Conservation (phyloP, 2,113 vertebrate genomes). For the Steatornis caripensis region DNA sequence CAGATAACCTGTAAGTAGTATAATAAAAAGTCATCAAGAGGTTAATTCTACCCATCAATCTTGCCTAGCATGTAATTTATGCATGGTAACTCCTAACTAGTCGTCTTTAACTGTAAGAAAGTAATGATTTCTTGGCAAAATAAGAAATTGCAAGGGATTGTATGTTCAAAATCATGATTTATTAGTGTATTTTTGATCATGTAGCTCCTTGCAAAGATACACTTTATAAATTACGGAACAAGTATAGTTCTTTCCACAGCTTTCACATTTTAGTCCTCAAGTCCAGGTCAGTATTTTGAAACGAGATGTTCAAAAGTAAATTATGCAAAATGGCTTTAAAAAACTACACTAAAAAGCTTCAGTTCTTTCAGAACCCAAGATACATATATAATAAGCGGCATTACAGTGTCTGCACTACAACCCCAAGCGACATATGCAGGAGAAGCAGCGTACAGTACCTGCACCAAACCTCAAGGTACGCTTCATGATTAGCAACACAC, state of each 20-base stretch:
- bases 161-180: conserved; percentile 47
- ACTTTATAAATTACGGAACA: conserved; percentile 23
- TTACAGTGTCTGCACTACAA: conserved; percentile 40
- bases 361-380: conserved; percentile 40
- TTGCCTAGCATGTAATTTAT: background rate
- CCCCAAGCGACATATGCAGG: conserved; percentile 39
- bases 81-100: background rate
- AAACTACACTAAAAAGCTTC: conserved; percentile 25
- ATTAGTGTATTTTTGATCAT: conserved; percentile 39
- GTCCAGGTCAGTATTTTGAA: conserved; percentile 25
- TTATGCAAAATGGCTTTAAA: background rate
- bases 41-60: background rate
- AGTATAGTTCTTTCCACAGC: background rate
- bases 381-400: conserved; percentile 30
- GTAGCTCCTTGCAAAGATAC: conserved; percentile 51
- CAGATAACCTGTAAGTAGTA: background rate
- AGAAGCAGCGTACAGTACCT: conserved; percentile 38
- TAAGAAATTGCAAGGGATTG: conserved; percentile 46
- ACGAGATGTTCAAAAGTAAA: background rate
- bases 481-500: conserved; percentile 49
- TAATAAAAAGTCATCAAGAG: background rate
- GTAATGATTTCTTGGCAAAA: background rate
- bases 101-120: background rate
- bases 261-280: conserved; percentile 30
- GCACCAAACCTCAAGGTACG: conserved; percentile 51